These are phyloP conservation scores for Tapirus indicus DNA, from an alignment of 2,797 vertebrate species.

Conservation along the genomic window DNA sequence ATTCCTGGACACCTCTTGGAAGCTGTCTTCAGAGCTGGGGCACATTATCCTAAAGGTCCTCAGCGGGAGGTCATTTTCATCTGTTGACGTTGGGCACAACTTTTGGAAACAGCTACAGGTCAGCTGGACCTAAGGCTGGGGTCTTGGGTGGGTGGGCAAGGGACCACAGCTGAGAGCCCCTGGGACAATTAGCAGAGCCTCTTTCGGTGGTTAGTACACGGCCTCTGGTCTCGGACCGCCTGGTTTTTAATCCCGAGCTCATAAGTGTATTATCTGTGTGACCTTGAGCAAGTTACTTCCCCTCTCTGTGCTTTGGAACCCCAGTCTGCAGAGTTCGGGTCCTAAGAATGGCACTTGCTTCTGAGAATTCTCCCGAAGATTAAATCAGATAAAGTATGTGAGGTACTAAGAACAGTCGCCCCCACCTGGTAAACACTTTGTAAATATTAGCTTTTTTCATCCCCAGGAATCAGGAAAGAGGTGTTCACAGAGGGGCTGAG, in stretches of 20 bases:
- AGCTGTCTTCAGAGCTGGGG: too few relatives aligned
- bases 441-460: accelerated
- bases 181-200: accelerated
- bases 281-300: too few relatives aligned
- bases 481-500: accelerated
- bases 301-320: too few relatives aligned
- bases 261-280: accelerated
- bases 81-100: not conserved
- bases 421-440: accelerated
- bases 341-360: not conserved
- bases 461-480: not conserved
- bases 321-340: accelerated
- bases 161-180: not conserved
- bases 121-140: not conserved
- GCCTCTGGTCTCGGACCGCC: not conserved
- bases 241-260: too few relatives aligned
- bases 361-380: too few relatives aligned
- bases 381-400: not conserved
- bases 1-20: not conserved
- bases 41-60: accelerated
- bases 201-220: accelerated
- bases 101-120: not conserved
- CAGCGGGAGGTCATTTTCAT: accelerated
- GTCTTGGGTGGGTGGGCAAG: accelerated
- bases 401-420: not conserved